Percentiles rank a stretch among this genome's conserved stretches.
Conservation (phyloP, 2,113 vertebrate genomes). For the Boleophthalmus pectinirostris region DNA sequence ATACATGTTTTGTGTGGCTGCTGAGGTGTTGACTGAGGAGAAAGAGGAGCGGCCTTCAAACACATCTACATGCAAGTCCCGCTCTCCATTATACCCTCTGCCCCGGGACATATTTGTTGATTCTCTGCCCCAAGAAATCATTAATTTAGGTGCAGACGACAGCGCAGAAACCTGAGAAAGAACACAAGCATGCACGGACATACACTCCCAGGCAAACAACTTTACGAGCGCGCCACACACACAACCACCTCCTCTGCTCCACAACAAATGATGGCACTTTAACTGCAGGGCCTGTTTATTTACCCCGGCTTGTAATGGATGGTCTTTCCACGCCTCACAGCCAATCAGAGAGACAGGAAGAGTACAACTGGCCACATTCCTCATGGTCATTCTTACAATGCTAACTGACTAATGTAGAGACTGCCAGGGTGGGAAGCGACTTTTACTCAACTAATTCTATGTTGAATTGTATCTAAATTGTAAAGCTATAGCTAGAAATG, state of each 20-base stretch:
- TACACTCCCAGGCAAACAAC: slow-evolving; percentile 22
- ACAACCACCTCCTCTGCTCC: slow-evolving; percentile 41
- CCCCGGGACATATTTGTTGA: slow-evolving; percentile 73
- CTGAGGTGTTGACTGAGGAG: slow-evolving; percentile 75
- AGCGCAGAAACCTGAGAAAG: slow-evolving; percentile 68
- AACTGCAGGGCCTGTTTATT: slow-evolving; percentile 77
- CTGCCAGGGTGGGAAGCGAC: neutral
- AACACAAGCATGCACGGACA: slow-evolving; percentile 20
- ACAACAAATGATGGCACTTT: slow-evolving; percentile 80
- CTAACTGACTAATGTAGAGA: neutral
- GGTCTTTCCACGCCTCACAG: slow-evolving; percentile 49
- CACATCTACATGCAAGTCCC: slow-evolving; percentile 63
- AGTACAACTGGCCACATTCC: slow-evolving; percentile 38
- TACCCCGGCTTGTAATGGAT: slow-evolving; percentile 74
- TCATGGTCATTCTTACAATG: slow-evolving; percentile 17
- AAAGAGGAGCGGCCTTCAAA: slow-evolving; percentile 71
- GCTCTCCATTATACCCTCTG: slow-evolving; percentile 64
- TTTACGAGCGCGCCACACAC: slow-evolving; percentile 20
- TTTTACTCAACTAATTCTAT: neutral
- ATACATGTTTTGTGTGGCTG: slow-evolving; percentile 67
- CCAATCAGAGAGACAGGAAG: slow-evolving; percentile 67
- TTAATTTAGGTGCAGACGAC: slow-evolving; percentile 74
- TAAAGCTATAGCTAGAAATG: neutral
- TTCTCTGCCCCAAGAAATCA: slow-evolving; percentile 72
- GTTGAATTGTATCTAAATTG: neutral